Percentiles rank a stretch among this genome's conserved stretches.
Conservation (phyloP, 1,140 invertebrate species). For the Drosophila funebris region DNA sequence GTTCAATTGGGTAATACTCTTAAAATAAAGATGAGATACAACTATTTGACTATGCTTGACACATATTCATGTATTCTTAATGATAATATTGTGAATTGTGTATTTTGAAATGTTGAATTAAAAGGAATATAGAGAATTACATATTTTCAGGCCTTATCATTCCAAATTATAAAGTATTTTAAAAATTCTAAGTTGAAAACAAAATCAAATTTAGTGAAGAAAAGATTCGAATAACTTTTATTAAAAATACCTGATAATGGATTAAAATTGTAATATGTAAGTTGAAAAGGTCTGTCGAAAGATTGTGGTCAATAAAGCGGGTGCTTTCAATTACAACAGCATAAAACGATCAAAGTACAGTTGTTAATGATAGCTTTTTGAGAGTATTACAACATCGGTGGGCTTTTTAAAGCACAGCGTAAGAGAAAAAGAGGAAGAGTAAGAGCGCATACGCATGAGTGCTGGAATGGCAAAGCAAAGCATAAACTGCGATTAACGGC, state of each 20-base stretch:
- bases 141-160: background rate
- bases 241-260: background rate
- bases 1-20: conserved; percentile 11
- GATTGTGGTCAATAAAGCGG: too few species aligned
- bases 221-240: too few species aligned
- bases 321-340: background rate
- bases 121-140: too few species aligned
- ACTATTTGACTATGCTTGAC: too few species aligned
- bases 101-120: too few species aligned
- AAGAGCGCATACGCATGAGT: background rate
- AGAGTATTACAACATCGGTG: conserved; percentile 30
- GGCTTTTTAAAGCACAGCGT: background rate
- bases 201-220: too few species aligned
- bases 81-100: background rate
- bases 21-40: too few species aligned
- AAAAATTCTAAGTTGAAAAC: background rate
- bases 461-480: conserved; percentile 43
- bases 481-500: conserved; percentile 69
- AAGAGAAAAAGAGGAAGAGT: background rate
- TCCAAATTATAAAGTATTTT: background rate
- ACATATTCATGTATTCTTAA: background rate
- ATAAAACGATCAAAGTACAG: background rate
- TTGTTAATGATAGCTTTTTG: conserved; percentile 1
- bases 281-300: background rate
- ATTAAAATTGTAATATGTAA: background rate